phyloP scores from a whole-genome alignment of 2,113 vertebrate species.

The Cebidichthys violaceus region DNA sequence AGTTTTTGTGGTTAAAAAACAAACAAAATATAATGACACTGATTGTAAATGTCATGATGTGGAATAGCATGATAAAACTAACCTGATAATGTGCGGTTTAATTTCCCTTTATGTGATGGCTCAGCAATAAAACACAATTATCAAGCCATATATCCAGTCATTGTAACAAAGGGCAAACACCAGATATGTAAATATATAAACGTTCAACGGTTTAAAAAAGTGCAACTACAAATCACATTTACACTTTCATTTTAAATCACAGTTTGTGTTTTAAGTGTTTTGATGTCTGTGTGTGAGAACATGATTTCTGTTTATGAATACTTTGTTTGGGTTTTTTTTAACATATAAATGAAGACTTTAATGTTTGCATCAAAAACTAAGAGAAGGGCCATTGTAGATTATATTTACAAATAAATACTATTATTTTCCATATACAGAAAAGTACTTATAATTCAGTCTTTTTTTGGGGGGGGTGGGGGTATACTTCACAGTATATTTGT shows the following conservation, averaged over 20 bases:
- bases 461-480: neutral
- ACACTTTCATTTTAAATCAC: neutral
- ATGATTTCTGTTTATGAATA: neutral
- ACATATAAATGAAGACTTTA: neutral
- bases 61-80: conserved; percentile 43
- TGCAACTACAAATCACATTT: conserved; percentile 3
- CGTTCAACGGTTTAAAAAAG: conserved; percentile 12
- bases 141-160: conserved; percentile 23
- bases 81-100: conserved; percentile 40
- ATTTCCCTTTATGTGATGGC: conserved; percentile 58
- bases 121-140: conserved; percentile 59
- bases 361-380: neutral
- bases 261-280: neutral
- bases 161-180: conserved; percentile 48
- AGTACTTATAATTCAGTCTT: neutral
- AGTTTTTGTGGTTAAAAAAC: conserved; percentile 19
- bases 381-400: neutral
- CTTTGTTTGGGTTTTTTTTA: neutral
- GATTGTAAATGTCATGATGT: conserved; percentile 9
- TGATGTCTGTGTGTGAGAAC: neutral
- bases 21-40: conserved; percentile 23
- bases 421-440: neutral
- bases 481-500: neutral
- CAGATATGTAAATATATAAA: conserved; percentile 39
- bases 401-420: neutral